Base-by-base conservation (phyloP, 1,140 invertebrate genomes). In the Zophobas morio region DNA sequence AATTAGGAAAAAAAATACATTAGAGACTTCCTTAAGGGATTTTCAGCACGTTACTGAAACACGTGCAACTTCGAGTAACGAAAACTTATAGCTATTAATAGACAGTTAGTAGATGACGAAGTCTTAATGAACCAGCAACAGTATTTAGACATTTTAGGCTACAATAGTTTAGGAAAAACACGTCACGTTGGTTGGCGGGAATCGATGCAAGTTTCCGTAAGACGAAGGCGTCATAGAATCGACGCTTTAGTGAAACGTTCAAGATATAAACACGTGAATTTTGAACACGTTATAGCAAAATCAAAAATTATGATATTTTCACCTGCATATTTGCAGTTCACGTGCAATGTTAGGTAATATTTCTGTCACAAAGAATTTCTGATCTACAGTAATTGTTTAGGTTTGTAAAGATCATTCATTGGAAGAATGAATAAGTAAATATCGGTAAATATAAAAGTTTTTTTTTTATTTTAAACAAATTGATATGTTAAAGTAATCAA, bases 141-240 rank as follows among this genome's bases (percentile, higher is more conserved):
- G n/a, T 42, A 66, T 42, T 66, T 66, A 66, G 60, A 46, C 8
- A 32, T 66, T 57, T 20, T 42, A 33, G 20, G 60, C 6, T 40
- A 40, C n/a, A 60, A n/a, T 60, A 66, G 60, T 37, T 66, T 42
- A 66, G 42, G 60, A 66, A 66, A 66, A 66, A 66, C 39, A 66
- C 60, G 60, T 66, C 60, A 66, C 60, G 39, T 66, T 66, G 40
- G 60, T 66, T 40, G 37, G 42, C 42, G n/a, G 42, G 39, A 37
- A 20, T 66, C 35, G 0, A 66, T n/a, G 60, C 37, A 66, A 66
- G 60, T 66, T 66, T 20, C 8, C 60, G 60, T 66, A 32, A 66
- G 8, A 42, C 42, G 60, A 66, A 66, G 42, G 60, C 37, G 39
- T 66, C 60, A 40, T 36, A 60, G 37, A 66, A 39, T 66, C 39